phyloP scores from a whole-genome alignment of 2,113 vertebrate species.

The Passer domesticus region DNA sequence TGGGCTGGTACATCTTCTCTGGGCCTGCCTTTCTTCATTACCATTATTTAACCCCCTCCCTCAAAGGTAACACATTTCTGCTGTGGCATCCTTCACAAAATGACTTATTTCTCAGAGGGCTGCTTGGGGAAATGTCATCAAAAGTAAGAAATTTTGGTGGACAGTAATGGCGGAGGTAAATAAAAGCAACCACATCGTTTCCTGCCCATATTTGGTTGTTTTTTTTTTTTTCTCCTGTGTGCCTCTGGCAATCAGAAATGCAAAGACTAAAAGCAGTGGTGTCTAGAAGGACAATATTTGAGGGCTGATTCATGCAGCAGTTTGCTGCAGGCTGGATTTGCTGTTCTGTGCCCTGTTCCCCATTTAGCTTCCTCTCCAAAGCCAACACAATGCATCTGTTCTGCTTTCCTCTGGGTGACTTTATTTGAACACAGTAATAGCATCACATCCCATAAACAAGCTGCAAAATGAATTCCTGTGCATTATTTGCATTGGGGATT shows the following conservation, averaged over 20 bases:
- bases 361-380: conserved; percentile 5
- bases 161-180: neutral
- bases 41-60: neutral
- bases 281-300: conserved; percentile 15
- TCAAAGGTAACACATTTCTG: neutral
- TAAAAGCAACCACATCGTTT: neutral
- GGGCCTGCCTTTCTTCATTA: neutral
- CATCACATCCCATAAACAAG: neutral
- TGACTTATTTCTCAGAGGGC: neutral
- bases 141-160: neutral
- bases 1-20: neutral
- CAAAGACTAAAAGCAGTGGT: neutral
- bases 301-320: neutral
- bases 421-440: neutral
- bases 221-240: neutral
- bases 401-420: neutral
- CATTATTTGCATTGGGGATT: neutral
- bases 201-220: neutral
- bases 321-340: conserved; percentile 25
- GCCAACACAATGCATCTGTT: neutral
- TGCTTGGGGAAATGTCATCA: neutral
- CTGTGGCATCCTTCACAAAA: neutral
- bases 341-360: conserved; percentile 22
- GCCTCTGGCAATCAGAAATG: neutral
- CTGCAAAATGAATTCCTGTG: neutral